These are phyloP conservation scores for Stercorarius parasiticus DNA, from an alignment of 2,113 vertebrate species.

Conservation along the genomic window DNA sequence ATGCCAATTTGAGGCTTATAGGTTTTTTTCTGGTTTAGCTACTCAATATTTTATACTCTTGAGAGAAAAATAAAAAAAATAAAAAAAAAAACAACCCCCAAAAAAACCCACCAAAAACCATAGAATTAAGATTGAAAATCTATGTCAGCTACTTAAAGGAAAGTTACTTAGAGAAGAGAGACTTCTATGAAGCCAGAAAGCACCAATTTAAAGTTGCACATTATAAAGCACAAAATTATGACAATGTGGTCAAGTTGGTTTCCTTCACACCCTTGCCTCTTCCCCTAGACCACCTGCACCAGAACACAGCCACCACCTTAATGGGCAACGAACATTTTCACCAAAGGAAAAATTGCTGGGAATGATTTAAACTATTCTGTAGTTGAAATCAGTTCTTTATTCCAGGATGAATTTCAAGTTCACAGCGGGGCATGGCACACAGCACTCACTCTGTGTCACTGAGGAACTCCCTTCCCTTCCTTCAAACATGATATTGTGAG, in stretches of 20 bases:
- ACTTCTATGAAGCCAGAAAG: neutral
- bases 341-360: neutral
- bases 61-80: neutral
- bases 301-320: neutral
- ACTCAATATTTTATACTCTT: neutral
- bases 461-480: neutral
- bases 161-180: neutral
- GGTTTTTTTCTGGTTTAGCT: neutral
- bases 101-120: neutral
- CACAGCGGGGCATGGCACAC: neutral
- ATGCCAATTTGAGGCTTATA: neutral
- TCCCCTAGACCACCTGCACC: neutral
- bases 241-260: neutral
- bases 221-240: neutral
- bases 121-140: neutral
- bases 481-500: neutral
- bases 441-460: neutral
- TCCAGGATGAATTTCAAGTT: neutral
- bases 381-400: neutral
- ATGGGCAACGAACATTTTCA: neutral
- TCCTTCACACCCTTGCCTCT: neutral
- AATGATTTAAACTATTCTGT: neutral
- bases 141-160: neutral
- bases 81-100: neutral
- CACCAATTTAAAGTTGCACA: neutral